Evolutionary conservation across 2,797 vertebrate species (phyloP).

Genomic region (Myotis pilosus): DNA sequence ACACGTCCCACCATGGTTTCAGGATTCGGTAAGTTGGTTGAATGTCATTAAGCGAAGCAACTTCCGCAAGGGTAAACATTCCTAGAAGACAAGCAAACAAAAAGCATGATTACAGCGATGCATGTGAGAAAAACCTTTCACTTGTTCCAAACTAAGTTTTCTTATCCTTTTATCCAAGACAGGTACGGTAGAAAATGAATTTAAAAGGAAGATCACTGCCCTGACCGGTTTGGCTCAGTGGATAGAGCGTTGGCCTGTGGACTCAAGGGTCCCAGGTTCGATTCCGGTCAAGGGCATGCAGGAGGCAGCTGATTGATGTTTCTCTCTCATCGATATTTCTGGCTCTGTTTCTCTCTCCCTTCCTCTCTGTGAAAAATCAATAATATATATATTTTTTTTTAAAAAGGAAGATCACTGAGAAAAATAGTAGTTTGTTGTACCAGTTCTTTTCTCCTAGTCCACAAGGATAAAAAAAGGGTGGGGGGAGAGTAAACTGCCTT

Average conservation of each 20-base stretch:
- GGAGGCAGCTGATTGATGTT: no score
- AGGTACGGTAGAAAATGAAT: neutral
- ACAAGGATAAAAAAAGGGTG: neutral
- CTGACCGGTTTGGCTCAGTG: no score
- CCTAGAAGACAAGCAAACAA: conserved; percentile 86
- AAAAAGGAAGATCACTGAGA: neutral
- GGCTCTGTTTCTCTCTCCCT: no score
- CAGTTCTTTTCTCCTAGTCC: neutral
- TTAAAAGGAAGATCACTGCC: neutral
- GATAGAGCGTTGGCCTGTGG: no score
- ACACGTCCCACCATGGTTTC: conserved; percentile 99
- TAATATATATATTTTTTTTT: no score
- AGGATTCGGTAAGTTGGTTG: conserved; percentile 98
- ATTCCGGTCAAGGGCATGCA: no score
- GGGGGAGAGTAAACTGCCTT: neutral
- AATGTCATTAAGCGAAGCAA: conserved; percentile 98
- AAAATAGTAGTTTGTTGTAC: neutral
- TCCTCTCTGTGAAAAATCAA: no score
- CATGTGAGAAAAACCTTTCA: neutral
- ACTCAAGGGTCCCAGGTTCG: no score
- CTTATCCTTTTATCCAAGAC: neutral
- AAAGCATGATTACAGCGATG: neutral
- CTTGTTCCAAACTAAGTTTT: neutral
- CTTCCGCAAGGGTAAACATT: conserved; percentile 99
- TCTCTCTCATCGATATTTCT: no score